Evolutionary conservation across 2,888 invertebrate species (phyloP).

Genomic region (Allophyes oxyacanthae): DNA sequence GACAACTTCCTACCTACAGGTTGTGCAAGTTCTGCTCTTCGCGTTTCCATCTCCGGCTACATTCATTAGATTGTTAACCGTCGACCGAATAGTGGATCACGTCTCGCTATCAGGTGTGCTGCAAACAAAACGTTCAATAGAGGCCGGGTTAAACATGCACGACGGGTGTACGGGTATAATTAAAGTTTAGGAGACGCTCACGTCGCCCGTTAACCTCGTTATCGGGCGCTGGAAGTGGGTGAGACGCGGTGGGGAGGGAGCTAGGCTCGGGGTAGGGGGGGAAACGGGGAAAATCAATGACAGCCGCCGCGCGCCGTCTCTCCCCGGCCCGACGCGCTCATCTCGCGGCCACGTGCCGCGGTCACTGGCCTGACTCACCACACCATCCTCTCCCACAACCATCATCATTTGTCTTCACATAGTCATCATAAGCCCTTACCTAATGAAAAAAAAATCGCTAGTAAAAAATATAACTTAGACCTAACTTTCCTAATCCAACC

Average conservation of each 20-base stretch:
- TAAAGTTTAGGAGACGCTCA: constrained; percentile 90
- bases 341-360: constrained; percentile 88
- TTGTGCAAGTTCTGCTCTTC: constrained; percentile 65
- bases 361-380: constrained; percentile 84
- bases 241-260: constrained; percentile 86
- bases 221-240: constrained; percentile 89
- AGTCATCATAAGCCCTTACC: constrained; percentile 37
- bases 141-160: constrained; percentile 88
- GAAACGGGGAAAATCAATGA: constrained; percentile 88
- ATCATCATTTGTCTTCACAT: constrained; percentile 54
- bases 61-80: constrained; percentile 80
- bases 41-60: constrained; percentile 73
- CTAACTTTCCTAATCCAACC: constrained; percentile 1
- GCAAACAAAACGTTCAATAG: constrained; percentile 87
- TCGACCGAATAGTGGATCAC: constrained; percentile 78
- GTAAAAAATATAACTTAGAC: constrained; percentile 4
- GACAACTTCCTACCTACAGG: constrained; percentile 61
- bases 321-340: constrained; percentile 87
- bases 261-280: constrained; percentile 77
- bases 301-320: constrained; percentile 89
- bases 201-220: constrained; percentile 90
- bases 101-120: constrained; percentile 84
- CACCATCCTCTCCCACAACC: constrained; percentile 65
- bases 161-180: constrained; percentile 88
- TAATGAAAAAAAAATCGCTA: constrained; percentile 8